Percentiles rank a stretch among this genome's conserved stretches.
These are phyloP conservation scores for Phylloscopus collybita DNA, from an alignment of 2,797 vertebrate species.

Conservation along the genomic window DNA sequence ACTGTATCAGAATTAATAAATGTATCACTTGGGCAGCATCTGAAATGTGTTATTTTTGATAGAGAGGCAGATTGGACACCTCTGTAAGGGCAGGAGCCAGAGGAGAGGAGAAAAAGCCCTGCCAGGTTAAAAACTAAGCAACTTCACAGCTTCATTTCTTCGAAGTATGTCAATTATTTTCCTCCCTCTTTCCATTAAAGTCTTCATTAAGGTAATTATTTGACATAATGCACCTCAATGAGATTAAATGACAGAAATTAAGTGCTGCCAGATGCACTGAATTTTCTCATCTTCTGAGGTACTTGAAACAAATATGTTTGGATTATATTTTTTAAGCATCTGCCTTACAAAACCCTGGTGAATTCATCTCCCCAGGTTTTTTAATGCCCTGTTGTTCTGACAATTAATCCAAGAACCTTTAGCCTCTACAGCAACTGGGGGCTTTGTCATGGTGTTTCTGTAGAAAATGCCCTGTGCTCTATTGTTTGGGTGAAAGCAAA, in stretches of 20 bases:
- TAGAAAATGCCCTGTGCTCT: background rate
- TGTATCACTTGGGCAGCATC: background rate
- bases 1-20: background rate
- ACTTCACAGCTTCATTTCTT: background rate
- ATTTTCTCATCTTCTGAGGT: slow-evolving; percentile 9
- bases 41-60: background rate
- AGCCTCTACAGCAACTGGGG: background rate
- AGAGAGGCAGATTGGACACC: background rate
- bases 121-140: background rate
- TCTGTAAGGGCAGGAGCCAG: background rate
- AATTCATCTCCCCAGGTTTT: background rate
- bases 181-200: background rate
- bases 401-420: background rate
- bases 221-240: slow-evolving; percentile 24
- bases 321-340: background rate
- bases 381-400: background rate
- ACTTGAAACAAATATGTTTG: slow-evolving; percentile 6
- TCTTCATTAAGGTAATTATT: slow-evolving; percentile 37
- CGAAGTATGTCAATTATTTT: background rate
- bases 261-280: background rate
- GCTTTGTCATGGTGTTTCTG: background rate
- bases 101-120: background rate
- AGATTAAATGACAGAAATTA: slow-evolving; percentile 30
- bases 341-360: background rate
- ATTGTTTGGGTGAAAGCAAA: background rate